A percentile compares a stretch with the other conserved stretches of the same genome.
phyloP scores from a whole-genome alignment of 92 coral and sea anemone species.

The Diadumene lineata region DNA sequence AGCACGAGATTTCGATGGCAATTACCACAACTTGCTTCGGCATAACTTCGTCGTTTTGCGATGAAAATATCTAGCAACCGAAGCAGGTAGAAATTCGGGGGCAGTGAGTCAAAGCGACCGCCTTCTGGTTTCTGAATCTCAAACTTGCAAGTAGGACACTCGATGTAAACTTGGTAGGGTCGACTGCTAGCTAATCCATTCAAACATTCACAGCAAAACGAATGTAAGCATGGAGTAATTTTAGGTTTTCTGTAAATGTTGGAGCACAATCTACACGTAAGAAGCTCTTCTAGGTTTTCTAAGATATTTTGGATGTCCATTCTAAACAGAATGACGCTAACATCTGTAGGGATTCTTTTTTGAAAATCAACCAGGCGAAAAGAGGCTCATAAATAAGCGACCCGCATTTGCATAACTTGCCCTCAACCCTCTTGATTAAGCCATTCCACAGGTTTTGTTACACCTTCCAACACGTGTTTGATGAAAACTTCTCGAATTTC shows the following conservation, averaged over 20 bases:
- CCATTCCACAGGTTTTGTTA: constrained; percentile 18
- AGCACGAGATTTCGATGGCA: constrained; percentile 70
- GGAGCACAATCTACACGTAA: constrained; percentile 72
- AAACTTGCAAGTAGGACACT: constrained; percentile 75
- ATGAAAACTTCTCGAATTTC: not conserved
- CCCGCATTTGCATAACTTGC: constrained; percentile 20
- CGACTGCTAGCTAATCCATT: constrained; percentile 72
- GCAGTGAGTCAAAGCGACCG: constrained; percentile 66
- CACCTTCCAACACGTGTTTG: constrained; percentile 34
- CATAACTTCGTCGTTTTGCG: constrained; percentile 73
- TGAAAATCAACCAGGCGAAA: constrained; percentile 28
- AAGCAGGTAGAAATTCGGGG: constrained; percentile 65
- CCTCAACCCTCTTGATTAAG: constrained; percentile 1
- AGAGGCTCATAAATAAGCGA: not conserved
- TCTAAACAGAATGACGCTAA: not conserved
- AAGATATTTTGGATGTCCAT: constrained; percentile 75
- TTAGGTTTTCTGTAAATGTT: constrained; percentile 77
- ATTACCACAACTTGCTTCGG: constrained; percentile 78
- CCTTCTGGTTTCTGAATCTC: constrained; percentile 86
- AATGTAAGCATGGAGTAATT: constrained; percentile 86
- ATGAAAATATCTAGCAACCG: constrained; percentile 77
- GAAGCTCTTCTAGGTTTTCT: constrained; percentile 72
- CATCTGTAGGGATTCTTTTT: constrained; percentile 6
- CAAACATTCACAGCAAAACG: constrained; percentile 88
- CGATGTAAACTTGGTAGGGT: constrained; percentile 77